Evolutionary conservation across 2,797 vertebrate species (phyloP).

Genomic region (Mormyrus hasselquistii): DNA sequence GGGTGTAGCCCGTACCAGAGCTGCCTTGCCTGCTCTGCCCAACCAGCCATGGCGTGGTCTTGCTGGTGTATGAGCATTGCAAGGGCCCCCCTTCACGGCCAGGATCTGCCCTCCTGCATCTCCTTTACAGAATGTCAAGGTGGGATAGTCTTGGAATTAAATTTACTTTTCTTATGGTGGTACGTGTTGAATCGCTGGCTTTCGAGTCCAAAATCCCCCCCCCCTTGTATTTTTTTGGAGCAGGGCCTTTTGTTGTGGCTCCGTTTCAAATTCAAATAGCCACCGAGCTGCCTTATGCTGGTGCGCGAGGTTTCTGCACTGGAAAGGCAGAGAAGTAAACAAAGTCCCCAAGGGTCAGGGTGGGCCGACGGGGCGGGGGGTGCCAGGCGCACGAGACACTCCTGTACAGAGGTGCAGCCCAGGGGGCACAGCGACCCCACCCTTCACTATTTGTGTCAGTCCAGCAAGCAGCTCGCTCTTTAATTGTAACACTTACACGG

Average conservation of each 20-base stretch:
- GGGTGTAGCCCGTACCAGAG: slow-evolving; percentile 15
- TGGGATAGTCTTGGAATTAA: slow-evolving; percentile 46
- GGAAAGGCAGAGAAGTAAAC: slow-evolving; percentile 60
- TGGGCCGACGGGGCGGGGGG: slow-evolving; percentile 50
- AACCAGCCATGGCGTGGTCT: not conserved
- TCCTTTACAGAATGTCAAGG: slow-evolving; percentile 45
- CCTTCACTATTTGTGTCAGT: slow-evolving; percentile 46
- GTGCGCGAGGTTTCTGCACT: slow-evolving; percentile 60
- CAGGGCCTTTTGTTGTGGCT: slow-evolving; percentile 48
- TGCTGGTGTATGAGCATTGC: slow-evolving; percentile 15
- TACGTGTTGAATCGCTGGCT: slow-evolving; percentile 41
- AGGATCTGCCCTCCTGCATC: slow-evolving; percentile 38
- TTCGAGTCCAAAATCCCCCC: slow-evolving; percentile 45
- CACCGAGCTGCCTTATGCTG: slow-evolving; percentile 64
- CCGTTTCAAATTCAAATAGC: slow-evolving; percentile 72
- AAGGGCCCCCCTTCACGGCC: not conserved
- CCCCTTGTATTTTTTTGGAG: slow-evolving; percentile 33
- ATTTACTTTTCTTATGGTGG: slow-evolving; percentile 33
- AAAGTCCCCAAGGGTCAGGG: slow-evolving; percentile 56
- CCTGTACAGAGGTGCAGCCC: slow-evolving; percentile 32
- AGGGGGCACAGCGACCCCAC: slow-evolving; percentile 45
- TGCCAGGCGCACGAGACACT: slow-evolving; percentile 36
- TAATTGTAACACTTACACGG: slow-evolving; percentile 36
- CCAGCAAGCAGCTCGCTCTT: slow-evolving; percentile 45
- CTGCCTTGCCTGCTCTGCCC: slow-evolving; percentile 10